phyloP scores from a whole-genome alignment of 2,888 invertebrate genomes.

The Tipula vernalis region DNA sequence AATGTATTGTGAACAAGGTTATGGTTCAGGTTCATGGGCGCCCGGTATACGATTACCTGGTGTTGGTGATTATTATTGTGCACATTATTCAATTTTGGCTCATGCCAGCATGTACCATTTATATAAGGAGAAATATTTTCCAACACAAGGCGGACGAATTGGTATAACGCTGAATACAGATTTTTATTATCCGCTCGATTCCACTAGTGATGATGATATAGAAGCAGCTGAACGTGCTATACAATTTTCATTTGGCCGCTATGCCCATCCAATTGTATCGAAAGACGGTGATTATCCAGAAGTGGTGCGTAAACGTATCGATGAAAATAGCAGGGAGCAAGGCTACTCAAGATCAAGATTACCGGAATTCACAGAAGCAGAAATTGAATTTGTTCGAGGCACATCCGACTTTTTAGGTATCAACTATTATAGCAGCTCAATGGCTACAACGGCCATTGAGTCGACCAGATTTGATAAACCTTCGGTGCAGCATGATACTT shows the following conservation, averaged over 20 bases:
- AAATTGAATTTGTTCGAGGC: not conserved
- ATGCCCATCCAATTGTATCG: not conserved
- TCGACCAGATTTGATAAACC: not conserved
- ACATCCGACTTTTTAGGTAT: not conserved
- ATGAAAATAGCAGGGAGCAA: not conserved
- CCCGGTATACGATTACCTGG: slow-evolving; percentile 31
- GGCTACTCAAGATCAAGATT: not conserved
- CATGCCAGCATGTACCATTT: slow-evolving; percentile 40
- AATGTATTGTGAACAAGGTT: slow-evolving; percentile 35
- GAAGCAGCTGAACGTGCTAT: not conserved
- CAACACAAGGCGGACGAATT: not conserved
- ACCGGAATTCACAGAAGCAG: not conserved
- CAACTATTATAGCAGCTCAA: not conserved
- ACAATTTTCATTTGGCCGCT: not conserved
- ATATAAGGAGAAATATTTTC: slow-evolving; percentile 26
- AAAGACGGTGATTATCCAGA: not conserved
- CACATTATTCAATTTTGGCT: slow-evolving; percentile 38
- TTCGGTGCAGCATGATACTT: not conserved
- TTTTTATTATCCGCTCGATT: not conserved
- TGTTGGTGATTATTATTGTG: slow-evolving; percentile 39
- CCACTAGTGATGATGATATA: not conserved
- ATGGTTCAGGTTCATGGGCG: slow-evolving; percentile 32
- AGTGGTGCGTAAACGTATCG: not conserved
- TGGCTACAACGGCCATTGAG: not conserved
- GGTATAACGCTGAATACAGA: not conserved